These are phyloP conservation scores for Pantelozetes paolii DNA, from an alignment of 2,888 invertebrate species.

Conservation along the genomic window DNA sequence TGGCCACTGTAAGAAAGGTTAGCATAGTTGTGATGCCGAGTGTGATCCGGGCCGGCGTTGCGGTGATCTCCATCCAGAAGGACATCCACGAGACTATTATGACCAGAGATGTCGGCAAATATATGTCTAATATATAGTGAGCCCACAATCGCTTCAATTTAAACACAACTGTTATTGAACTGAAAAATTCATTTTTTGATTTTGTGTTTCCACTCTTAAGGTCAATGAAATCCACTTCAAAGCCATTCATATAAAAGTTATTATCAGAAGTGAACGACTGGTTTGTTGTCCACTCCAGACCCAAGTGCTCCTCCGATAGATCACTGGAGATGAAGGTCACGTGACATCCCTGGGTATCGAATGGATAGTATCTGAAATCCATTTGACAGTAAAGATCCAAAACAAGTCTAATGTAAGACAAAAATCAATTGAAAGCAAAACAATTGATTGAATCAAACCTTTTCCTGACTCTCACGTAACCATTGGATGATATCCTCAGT, in stretches of 20 bases:
- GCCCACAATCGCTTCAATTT: slow-evolving; percentile 46
- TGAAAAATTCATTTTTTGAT: slow-evolving; percentile 42
- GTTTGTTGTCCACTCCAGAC: slow-evolving; percentile 11
- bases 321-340: slow-evolving; percentile 71
- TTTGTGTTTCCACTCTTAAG: background rate
- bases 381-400: slow-evolving; percentile 65
- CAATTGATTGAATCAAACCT: slow-evolving; percentile 55
- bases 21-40: slow-evolving; percentile 47
- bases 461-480: slow-evolving; percentile 71
- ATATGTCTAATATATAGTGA: slow-evolving; percentile 46
- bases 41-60: slow-evolving; percentile 47
- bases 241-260: slow-evolving; percentile 20
- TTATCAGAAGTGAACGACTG: background rate
- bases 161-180: slow-evolving; percentile 44
- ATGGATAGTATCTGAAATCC: slow-evolving; percentile 79
- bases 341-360: slow-evolving; percentile 76
- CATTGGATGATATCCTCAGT: slow-evolving; percentile 71
- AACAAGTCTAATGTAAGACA: slow-evolving; percentile 30
- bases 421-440: slow-evolving; percentile 50
- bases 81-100: slow-evolving; percentile 48
- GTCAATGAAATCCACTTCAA: background rate
- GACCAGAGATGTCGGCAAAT: slow-evolving; percentile 46
- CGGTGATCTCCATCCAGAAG: slow-evolving; percentile 48
- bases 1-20: slow-evolving; percentile 47
- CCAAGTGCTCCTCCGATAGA: slow-evolving; percentile 33